These are phyloP conservation scores for Cerastis leucographa DNA, from an alignment of 2,888 invertebrate genomes.

Conservation along the genomic window DNA sequence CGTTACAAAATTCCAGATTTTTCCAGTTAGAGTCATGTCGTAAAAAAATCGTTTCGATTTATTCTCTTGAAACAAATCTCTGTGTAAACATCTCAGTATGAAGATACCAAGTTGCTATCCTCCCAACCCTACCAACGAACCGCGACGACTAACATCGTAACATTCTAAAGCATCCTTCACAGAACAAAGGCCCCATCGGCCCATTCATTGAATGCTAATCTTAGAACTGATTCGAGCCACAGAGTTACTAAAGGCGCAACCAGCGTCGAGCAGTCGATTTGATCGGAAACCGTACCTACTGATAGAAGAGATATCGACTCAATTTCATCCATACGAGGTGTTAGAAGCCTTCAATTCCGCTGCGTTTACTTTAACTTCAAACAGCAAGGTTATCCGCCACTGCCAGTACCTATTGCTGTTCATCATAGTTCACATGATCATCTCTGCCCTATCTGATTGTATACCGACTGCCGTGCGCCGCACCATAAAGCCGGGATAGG, in stretches of 20 bases:
- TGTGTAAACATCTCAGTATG: neutral
- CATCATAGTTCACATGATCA: neutral
- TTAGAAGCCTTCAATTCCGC: neutral
- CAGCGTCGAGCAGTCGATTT: neutral
- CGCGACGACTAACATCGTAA: conserved; percentile 32
- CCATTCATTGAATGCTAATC: conserved; percentile 63
- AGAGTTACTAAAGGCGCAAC: conserved; percentile 12
- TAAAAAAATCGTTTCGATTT: neutral
- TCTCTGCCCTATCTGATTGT: neutral
- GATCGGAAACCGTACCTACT: neutral
- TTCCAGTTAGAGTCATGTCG: neutral
- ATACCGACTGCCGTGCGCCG: neutral
- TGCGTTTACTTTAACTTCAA: neutral
- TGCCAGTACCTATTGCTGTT: neutral
- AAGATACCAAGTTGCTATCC: conserved; percentile 16
- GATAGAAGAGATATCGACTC: neutral
- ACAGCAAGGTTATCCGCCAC: neutral
- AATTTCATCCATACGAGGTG: neutral
- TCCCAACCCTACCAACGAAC: conserved; percentile 3
- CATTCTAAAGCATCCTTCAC: conserved; percentile 34
- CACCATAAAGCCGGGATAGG: neutral
- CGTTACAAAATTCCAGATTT: neutral
- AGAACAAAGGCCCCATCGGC: conserved; percentile 44
- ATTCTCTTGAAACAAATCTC: neutral
- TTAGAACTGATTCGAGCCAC: conserved; percentile 26